These are phyloP conservation scores for Leucoma salicis DNA, from an alignment of 2,888 invertebrate species.

Conservation along the genomic window DNA sequence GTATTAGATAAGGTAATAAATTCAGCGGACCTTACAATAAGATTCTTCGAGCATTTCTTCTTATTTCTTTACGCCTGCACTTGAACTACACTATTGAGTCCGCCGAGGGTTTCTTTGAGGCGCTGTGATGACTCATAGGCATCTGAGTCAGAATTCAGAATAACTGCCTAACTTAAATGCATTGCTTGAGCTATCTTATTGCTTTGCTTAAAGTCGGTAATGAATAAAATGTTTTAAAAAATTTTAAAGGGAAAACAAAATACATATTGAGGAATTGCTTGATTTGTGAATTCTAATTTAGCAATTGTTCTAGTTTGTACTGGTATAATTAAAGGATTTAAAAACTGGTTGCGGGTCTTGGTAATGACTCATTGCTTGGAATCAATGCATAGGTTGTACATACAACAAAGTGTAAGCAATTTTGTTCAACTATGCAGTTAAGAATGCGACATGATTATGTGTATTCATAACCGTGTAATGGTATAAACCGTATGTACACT, in stretches of 20 bases:
- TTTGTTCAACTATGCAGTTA: constrained; percentile 13
- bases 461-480: not conserved
- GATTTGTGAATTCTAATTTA: not conserved
- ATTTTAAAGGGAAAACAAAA: not conserved
- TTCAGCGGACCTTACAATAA: constrained; percentile 66
- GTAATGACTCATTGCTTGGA: constrained; percentile 49
- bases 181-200: constrained; percentile 27
- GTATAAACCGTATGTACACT: too few relatives aligned
- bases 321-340: constrained; percentile 48
- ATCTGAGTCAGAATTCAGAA: constrained; percentile 56
- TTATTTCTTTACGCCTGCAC: too few relatives aligned
- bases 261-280: not conserved
- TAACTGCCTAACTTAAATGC: constrained; percentile 43
- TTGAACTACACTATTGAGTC: constrained; percentile 42
- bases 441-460: not conserved
- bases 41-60: constrained; percentile 64
- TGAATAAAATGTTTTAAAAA: not conserved
- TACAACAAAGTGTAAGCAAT: constrained; percentile 24
- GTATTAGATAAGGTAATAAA: constrained; percentile 66
- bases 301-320: constrained; percentile 25
- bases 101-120: constrained; percentile 57
- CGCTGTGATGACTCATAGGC: constrained; percentile 62
- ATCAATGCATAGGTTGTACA: constrained; percentile 38
- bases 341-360: constrained; percentile 54
- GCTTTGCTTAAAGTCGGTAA: constrained; percentile 11